Evolutionary conservation across 2,797 vertebrate species (phyloP).

Genomic region (Hoplostethus atlanticus): DNA sequence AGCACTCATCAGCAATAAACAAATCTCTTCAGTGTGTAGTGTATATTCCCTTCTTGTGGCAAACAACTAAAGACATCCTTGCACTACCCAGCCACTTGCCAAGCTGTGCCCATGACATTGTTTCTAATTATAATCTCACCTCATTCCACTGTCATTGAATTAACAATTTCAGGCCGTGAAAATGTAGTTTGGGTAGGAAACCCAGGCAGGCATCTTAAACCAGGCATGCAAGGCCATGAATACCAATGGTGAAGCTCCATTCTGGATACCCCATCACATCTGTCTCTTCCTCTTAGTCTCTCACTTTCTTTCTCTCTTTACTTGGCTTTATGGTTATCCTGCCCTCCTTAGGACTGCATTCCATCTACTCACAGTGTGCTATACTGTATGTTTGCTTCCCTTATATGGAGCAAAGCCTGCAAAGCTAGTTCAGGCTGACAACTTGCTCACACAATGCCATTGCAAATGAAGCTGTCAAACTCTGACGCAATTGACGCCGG

Average conservation of each 20-base stretch:
- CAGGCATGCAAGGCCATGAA: slow-evolving; percentile 74
- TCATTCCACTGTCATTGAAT: slow-evolving; percentile 67
- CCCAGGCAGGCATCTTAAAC: slow-evolving; percentile 53
- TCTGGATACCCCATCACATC: slow-evolving; percentile 59
- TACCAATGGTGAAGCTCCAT: slow-evolving; percentile 67
- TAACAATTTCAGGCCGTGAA: slow-evolving; percentile 74
- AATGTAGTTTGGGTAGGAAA: slow-evolving; percentile 54
- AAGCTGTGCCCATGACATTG: slow-evolving; percentile 15
- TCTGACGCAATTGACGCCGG: too few species aligned
- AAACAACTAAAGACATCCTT: neutral
- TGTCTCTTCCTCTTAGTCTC: slow-evolving; percentile 29
- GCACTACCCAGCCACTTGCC: slow-evolving; percentile 10
- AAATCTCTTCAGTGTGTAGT: too few species aligned
- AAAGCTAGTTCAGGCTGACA: too few species aligned
- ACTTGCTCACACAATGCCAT: too few species aligned
- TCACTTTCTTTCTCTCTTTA: slow-evolving; percentile 38
- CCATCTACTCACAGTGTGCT: slow-evolving; percentile 18
- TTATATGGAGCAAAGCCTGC: neutral
- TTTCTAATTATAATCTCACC: slow-evolving; percentile 58
- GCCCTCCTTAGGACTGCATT: neutral
- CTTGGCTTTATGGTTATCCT: neutral
- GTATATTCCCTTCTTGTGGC: too few species aligned
- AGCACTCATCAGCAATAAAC: too few species aligned
- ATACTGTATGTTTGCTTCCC: neutral
- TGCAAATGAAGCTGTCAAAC: too few species aligned